phyloP scores from a whole-genome alignment of 2,888 invertebrate genomes.

The Lampropteryx suffumata region DNA sequence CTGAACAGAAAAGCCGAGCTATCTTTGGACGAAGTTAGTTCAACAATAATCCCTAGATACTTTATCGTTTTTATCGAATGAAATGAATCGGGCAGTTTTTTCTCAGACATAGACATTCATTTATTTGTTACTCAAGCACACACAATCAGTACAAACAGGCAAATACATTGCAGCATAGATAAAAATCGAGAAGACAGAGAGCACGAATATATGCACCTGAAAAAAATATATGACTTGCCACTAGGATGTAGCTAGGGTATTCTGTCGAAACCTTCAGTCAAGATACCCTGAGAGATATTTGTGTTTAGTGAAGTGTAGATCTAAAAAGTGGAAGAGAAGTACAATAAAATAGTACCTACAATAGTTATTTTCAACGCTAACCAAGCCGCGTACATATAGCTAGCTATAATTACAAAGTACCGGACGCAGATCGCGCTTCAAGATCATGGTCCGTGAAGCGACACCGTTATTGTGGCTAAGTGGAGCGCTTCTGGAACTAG shows the following conservation, averaged over 20 bases:
- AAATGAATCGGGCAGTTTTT: neutral
- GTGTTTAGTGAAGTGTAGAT: too few relatives aligned
- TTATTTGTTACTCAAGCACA: too few relatives aligned
- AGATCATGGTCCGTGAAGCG: conserved; percentile 35
- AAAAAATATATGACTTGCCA: too few relatives aligned
- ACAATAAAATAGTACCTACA: neutral
- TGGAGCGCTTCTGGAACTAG: conserved; percentile 3
- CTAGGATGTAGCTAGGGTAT: too few relatives aligned
- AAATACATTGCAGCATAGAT: too few relatives aligned
- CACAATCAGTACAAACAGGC: too few relatives aligned
- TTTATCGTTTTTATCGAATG: conserved; percentile 2
- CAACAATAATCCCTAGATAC: neutral
- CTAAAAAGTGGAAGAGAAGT: too few relatives aligned
- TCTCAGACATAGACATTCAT: too few relatives aligned
- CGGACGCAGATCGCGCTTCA: conserved; percentile 7
- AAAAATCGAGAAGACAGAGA: too few relatives aligned
- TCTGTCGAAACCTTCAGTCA: too few relatives aligned
- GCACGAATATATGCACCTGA: too few relatives aligned
- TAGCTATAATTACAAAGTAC: conserved; percentile 4
- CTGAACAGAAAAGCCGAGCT: conserved; percentile 11
- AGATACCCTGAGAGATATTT: too few relatives aligned
- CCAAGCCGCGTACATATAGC: neutral
- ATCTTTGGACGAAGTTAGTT: neutral
- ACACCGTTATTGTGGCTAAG: conserved; percentile 35
- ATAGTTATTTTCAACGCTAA: neutral